A percentile compares a stretch with the other conserved stretches of the same genome.
phyloP scores from a whole-genome alignment of 2,797 vertebrate species.

The Brachyrhaphis roseni region DNA sequence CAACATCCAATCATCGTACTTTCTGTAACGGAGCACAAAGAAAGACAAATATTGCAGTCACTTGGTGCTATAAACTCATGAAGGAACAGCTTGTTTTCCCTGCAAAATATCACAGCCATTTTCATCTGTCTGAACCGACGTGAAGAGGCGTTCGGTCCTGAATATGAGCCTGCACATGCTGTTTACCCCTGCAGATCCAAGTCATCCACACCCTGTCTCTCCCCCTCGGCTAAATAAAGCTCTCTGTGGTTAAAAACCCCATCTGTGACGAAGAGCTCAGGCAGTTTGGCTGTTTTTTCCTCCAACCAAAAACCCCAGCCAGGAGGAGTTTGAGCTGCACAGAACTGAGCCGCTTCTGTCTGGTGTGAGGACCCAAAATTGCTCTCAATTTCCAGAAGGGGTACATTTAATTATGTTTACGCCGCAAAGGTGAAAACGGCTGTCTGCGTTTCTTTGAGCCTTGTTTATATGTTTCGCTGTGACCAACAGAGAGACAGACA shows the following conservation, averaged over 20 bases:
- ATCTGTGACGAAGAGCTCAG: constrained; percentile 30
- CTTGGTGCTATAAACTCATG: background rate
- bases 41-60: constrained; percentile 1
- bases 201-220: constrained; percentile 70
- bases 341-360: constrained; percentile 50
- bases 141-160: constrained; percentile 36
- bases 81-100: constrained; percentile 22
- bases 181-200: constrained; percentile 58
- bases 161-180: constrained; percentile 29
- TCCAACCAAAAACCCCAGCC: constrained; percentile 2
- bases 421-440: background rate
- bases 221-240: constrained; percentile 67
- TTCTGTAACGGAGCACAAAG: background rate
- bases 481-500: constrained; percentile 14
- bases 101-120: constrained; percentile 37
- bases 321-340: constrained; percentile 25
- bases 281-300: constrained; percentile 36
- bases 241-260: constrained; percentile 57
- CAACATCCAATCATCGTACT: background rate
- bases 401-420: constrained; percentile 6
- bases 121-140: constrained; percentile 20
- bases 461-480: constrained; percentile 13
- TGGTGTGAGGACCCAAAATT: constrained; percentile 22
- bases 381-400: constrained; percentile 1
- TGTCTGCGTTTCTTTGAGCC: background rate